These are phyloP conservation scores for Melanostigma gelatinosum DNA, from an alignment of 2,113 vertebrate species.

Conservation along the genomic window DNA sequence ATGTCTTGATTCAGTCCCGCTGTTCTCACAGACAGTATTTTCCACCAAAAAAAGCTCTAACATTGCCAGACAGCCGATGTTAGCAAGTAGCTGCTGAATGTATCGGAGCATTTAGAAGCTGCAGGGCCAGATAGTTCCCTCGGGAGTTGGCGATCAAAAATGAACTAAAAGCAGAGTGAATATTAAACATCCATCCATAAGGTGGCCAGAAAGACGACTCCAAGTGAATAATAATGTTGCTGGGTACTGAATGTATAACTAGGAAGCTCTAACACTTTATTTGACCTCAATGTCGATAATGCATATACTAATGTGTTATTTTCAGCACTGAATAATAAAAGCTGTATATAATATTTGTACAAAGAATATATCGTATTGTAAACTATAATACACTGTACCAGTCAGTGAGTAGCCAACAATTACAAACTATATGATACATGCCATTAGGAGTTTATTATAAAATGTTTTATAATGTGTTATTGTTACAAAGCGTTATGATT, in stretches of 20 bases:
- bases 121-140: neutral
- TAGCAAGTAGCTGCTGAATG: neutral
- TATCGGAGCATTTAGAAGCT: neutral
- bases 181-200: neutral
- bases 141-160: neutral
- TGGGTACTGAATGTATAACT: neutral
- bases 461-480: neutral
- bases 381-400: neutral
- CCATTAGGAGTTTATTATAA: neutral
- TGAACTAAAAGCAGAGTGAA: neutral
- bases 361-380: neutral
- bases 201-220: neutral
- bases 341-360: neutral
- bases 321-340: neutral
- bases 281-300: neutral
- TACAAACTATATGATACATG: neutral
- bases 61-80: neutral
- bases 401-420: neutral
- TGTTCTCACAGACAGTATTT: neutral
- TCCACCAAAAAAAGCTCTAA: neutral
- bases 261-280: neutral
- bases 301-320: neutral
- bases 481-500: neutral
- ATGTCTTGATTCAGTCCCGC: neutral
- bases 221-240: constrained; percentile 1